Conservation (phyloP, 2,113 vertebrate genomes). For the Mirounga angustirostris region DNA sequence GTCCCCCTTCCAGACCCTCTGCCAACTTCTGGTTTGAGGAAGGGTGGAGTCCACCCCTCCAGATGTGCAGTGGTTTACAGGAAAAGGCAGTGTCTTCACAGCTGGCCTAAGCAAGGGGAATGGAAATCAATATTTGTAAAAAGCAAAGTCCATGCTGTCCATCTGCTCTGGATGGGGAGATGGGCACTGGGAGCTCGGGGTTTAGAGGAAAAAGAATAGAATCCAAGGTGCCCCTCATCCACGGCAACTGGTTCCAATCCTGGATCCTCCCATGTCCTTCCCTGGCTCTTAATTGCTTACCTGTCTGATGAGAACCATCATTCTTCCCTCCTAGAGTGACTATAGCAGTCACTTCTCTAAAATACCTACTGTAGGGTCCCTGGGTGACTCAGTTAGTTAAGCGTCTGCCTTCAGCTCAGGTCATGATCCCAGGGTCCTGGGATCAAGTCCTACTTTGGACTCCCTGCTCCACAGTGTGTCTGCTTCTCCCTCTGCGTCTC, state of each 20-base stretch:
- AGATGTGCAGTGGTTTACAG: slow-evolving; percentile 73
- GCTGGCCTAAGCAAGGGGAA: slow-evolving; percentile 74
- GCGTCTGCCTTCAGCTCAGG: neutral
- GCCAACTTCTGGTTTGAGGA: slow-evolving; percentile 82
- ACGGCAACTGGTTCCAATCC: neutral
- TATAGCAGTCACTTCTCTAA: neutral
- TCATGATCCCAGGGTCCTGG: neutral
- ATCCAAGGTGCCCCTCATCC: neutral
- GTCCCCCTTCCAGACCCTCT: slow-evolving; percentile 58
- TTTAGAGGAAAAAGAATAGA: neutral
- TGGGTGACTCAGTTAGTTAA: neutral
- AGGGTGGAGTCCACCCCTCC: slow-evolving; percentile 76
- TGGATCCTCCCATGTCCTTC: neutral
- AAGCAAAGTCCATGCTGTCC: neutral
- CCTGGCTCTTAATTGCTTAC: neutral
- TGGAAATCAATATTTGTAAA: neutral
- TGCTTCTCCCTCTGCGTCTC: neutral
- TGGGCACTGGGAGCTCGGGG: neutral
- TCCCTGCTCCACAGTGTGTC: too few species aligned
- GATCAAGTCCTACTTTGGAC: too few species aligned
- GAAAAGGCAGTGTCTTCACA: slow-evolving; percentile 81
- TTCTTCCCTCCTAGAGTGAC: neutral
- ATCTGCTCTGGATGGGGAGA: neutral
- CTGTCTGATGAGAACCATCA: too few species aligned
- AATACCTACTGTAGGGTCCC: neutral